Evolutionary conservation across 1,140 invertebrate genomes (phyloP).

Genomic region (Orchesella cincta): DNA sequence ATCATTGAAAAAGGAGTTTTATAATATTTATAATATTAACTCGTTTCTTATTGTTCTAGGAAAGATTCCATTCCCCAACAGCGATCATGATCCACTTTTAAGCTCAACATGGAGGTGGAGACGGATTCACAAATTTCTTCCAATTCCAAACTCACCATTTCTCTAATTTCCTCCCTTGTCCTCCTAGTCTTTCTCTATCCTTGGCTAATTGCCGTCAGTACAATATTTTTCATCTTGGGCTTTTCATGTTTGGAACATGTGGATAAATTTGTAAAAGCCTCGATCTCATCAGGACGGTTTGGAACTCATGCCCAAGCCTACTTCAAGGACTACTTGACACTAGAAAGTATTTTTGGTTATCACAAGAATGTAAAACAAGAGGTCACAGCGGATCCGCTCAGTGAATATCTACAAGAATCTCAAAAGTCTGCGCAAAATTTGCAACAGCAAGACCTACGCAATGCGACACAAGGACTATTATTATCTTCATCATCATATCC

Average conservation of each 20-base stretch:
- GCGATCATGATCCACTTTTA: too few relatives aligned
- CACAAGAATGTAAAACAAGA: not conserved
- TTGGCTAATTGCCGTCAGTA: slow-evolving; percentile 35
- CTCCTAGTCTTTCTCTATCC: slow-evolving; percentile 30
- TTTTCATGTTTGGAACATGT: slow-evolving; percentile 31
- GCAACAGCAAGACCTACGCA: not conserved
- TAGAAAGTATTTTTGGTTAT: not conserved
- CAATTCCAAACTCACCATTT: not conserved
- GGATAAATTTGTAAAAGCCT: slow-evolving; percentile 14
- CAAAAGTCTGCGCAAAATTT: not conserved
- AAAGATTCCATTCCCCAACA: too few relatives aligned
- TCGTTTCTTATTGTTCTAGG: too few relatives aligned
- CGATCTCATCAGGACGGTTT: slow-evolving; percentile 8
- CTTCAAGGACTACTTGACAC: not conserved
- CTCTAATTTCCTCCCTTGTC: slow-evolving; percentile 3
- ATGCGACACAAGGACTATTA: not conserved
- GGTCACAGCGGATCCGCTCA: not conserved
- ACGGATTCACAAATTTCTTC: slow-evolving; percentile 6
- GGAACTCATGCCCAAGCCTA: not conserved
- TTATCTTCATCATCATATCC: not conserved
- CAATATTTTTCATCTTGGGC: slow-evolving; percentile 28
- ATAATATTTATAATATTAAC: too few relatives aligned
- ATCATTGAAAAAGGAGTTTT: too few relatives aligned
- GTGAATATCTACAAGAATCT: not conserved
- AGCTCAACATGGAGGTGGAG: too few relatives aligned